A percentile compares a stretch with the other conserved stretches of the same genome.
Conservation (phyloP, 2,888 invertebrate genomes). For the Osmoderma eremita region DNA sequence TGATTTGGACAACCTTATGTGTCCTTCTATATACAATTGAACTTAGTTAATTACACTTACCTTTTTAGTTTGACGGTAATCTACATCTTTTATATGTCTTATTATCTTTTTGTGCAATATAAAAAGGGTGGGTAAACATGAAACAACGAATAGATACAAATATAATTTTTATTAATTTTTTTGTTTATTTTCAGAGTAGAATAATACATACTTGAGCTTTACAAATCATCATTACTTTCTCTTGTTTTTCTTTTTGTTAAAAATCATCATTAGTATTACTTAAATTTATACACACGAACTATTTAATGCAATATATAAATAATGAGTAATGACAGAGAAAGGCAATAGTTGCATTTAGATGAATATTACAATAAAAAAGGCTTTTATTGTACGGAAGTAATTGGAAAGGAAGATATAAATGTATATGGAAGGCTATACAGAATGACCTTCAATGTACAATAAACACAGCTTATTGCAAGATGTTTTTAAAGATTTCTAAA, state of each 20-base stretch:
- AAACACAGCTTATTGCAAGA: constrained; percentile 1
- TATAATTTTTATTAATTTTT: constrained; percentile 53
- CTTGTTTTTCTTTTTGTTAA: neutral
- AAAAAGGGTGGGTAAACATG: constrained; percentile 1
- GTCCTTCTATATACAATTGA: no score
- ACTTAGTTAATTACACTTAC: no score
- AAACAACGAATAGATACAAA: constrained; percentile 47
- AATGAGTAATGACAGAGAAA: constrained; percentile 7
- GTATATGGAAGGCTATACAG: neutral
- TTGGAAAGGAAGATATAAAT: no score
- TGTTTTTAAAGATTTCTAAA: neutral
- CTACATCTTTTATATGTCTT: no score
- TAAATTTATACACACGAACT: constrained; percentile 39
- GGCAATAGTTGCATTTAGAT: neutral
- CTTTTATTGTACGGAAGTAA: no score
- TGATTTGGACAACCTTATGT: no score
- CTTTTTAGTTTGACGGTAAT: no score
- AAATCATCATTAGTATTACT: constrained; percentile 45
- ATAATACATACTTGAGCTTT: constrained; percentile 46
- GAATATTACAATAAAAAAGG: neutral
- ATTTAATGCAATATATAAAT: neutral
- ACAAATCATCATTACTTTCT: constrained; percentile 40
- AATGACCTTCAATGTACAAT: no score
- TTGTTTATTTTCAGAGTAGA: constrained; percentile 31
- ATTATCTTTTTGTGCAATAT: neutral